Evolutionary conservation across 2,113 vertebrate species (phyloP).

Genomic region (Macrotis lagotis): DNA sequence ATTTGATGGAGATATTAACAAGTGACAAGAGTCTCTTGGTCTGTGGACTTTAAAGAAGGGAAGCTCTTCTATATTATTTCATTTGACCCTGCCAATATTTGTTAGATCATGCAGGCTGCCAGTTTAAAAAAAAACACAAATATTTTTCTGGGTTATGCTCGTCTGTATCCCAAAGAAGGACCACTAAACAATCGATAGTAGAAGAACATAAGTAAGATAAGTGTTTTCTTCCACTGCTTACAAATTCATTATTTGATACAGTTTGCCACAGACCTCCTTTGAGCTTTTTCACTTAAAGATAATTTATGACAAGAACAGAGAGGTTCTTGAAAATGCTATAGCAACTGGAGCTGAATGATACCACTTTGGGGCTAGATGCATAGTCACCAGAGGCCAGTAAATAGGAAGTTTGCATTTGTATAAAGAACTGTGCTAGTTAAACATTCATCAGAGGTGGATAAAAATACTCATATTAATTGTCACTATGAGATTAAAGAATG

Average conservation of each 20-base stretch:
- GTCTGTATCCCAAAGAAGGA: conserved; percentile 88
- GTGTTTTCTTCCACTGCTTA: conserved; percentile 90
- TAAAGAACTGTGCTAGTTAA: conserved; percentile 86
- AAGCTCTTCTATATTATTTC: conserved; percentile 92
- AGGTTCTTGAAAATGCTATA: conserved; percentile 99
- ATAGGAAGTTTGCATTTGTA: conserved; percentile 88
- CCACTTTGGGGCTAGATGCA: conserved; percentile 83
- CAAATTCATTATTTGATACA: conserved; percentile 90
- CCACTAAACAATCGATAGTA: conserved; percentile 87
- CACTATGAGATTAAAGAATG: conserved; percentile 79
- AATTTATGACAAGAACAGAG: conserved; percentile 99
- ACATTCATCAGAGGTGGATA: conserved; percentile 82
- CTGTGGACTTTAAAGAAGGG: conserved; percentile 91
- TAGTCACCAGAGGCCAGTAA: conserved; percentile 85
- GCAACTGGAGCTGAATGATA: conserved; percentile 93
- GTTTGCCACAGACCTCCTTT: conserved; percentile 90
- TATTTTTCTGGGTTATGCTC: conserved; percentile 88
- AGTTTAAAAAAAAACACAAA: conserved; percentile 88
- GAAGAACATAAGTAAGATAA: conserved; percentile 91
- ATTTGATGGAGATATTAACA: conserved; percentile 93
- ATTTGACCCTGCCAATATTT: conserved; percentile 92
- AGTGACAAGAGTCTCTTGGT: conserved; percentile 92
- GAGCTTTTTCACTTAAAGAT: conserved; percentile 97
- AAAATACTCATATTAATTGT: conserved; percentile 84
- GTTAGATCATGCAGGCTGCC: conserved; percentile 91